Evolutionary conservation across 64 coral and sea anemone species (phyloP), one percentile per base, ranked within the genome.

Genomic region (Dendrophyllia cribrosa): DNA sequence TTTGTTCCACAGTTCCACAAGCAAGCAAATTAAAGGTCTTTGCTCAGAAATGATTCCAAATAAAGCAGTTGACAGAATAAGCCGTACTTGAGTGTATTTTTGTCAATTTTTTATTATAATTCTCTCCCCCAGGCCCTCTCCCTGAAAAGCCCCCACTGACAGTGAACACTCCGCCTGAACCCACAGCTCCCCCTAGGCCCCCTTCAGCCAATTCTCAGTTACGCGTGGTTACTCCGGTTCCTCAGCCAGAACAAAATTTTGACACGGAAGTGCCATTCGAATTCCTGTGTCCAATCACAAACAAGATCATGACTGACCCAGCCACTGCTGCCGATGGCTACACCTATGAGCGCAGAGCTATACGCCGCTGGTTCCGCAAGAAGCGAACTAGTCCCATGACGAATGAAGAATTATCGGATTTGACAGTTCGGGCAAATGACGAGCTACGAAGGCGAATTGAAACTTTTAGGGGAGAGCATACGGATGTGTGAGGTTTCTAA

Each of bases 331-430:
- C 88, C 12, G 95, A 97, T 71, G 95, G 95, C 9, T 91, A 97
- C 34, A 93, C 83, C 9, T 97, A 97, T 59, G 95, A 97, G 20
- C 95, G 82, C 15, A 65, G 65, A 73, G 88, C 92, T 3, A 94
- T 97, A 51, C 86, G 78, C 75, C 93, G 92, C 2, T 97, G 95
- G 95, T 85, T 94, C 44, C 82, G 92, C 3, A 67, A 25, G 15
- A 94, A 97, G 23, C 92, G 74, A 16, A 97, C 87, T 14, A 97
- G 95, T 34, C 95, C 95, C 60, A 93, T 97, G 92, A 94, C 88
- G 1, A 93, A 93, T 55, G 93, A 91, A 51, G 80, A 88, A 2
- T 46, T 97, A 11, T 81, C 88, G 77, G 95, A 97, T 76, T 68
- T 87, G 51, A 85, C 24, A 53, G 51, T 86, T 76, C 91, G 73